Conservation (phyloP, 2,888 invertebrate genomes). For the Ganaspis brasiliensis region DNA sequence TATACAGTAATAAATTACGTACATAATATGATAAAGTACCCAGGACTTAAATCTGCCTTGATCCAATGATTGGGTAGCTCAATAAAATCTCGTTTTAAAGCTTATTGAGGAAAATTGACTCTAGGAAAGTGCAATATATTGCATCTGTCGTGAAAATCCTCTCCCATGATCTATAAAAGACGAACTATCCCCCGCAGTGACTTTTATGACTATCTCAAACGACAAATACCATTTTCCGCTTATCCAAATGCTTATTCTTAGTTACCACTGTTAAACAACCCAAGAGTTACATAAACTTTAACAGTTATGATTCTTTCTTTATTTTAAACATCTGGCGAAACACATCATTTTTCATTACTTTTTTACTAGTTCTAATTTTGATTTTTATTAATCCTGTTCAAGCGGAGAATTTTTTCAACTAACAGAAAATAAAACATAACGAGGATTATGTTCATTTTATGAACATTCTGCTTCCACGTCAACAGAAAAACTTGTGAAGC, state of each 20-base stretch:
- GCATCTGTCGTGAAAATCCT: conserved; percentile 17
- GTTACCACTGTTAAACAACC: not conserved
- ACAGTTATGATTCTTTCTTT: not conserved
- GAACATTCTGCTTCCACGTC: too few species aligned
- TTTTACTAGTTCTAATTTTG: too few species aligned
- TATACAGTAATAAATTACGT: not conserved
- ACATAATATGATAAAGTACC: not conserved
- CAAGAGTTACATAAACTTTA: not conserved
- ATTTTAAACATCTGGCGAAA: not conserved
- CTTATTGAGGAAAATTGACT: conserved; percentile 30
- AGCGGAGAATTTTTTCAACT: too few species aligned
- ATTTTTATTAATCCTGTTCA: too few species aligned
- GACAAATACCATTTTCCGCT: not conserved
- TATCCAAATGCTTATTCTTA: not conserved
- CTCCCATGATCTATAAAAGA: conserved; percentile 14
- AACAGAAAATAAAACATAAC: too few species aligned
- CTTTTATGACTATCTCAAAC: conserved; percentile 10
- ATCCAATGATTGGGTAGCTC: conserved; percentile 16
- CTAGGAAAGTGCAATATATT: conserved; percentile 19
- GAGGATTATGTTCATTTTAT: too few species aligned
- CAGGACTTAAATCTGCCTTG: not conserved
- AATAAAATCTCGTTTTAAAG: conserved; percentile 32
- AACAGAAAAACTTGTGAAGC: too few species aligned
- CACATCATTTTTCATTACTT: not conserved
- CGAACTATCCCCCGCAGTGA: not conserved